These are phyloP conservation scores for Battus philenor DNA, from an alignment of 1,140 invertebrate genomes.

Conservation along the genomic window DNA sequence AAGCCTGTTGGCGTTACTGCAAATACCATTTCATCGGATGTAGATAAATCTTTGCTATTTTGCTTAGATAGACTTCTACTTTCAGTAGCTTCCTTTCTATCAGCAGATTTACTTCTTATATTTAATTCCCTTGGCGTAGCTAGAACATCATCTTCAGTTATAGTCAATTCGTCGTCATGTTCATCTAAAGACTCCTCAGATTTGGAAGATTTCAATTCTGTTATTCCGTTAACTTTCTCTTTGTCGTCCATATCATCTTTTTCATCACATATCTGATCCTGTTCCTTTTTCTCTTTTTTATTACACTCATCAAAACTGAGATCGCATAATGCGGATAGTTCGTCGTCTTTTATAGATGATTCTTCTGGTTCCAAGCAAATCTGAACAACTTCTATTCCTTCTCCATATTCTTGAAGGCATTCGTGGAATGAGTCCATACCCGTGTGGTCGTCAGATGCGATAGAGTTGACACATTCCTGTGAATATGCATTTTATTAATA, in stretches of 20 bases:
- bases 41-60: conserved; percentile 71
- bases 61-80: conserved; percentile 58
- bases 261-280: conserved; percentile 24
- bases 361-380: conserved; percentile 77
- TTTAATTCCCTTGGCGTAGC: conserved; percentile 54
- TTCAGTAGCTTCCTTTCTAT: conserved; percentile 41
- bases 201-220: conserved; percentile 51
- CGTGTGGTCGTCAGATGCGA: conserved; percentile 77
- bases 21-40: conserved; percentile 75
- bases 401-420: conserved; percentile 79
- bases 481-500: no score
- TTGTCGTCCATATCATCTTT: conserved; percentile 29
- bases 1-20: conserved; percentile 70
- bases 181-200: conserved; percentile 69
- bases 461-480: conserved; percentile 72
- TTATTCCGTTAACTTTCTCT: conserved; percentile 47
- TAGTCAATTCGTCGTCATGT: conserved; percentile 71
- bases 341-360: conserved; percentile 68
- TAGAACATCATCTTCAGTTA: conserved; percentile 68
- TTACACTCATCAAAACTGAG: conserved; percentile 67
- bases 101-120: conserved; percentile 51
- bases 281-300: conserved; percentile 33
- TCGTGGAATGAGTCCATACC: conserved; percentile 79
- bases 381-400: conserved; percentile 77
- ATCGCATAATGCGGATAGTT: conserved; percentile 65